phyloP scores from a whole-genome alignment of 2,113 vertebrate species.

The Bostrychus sinensis region DNA sequence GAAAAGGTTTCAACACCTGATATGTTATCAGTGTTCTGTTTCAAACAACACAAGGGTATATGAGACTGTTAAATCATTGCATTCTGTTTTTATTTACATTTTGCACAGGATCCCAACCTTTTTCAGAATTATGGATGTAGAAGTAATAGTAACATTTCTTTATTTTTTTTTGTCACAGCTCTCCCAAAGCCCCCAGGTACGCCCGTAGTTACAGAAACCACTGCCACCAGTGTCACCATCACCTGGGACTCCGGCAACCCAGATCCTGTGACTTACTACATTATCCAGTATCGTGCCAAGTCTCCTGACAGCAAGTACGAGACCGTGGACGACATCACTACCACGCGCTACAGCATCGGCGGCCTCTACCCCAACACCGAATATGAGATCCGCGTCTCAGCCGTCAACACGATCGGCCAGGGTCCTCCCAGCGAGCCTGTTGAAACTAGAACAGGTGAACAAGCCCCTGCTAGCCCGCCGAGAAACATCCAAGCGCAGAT shows the following conservation, averaged over 20 bases:
- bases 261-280: constrained; percentile 94
- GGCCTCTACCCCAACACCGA: constrained; percentile 98
- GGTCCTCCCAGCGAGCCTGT: constrained; percentile 94
- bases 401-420: constrained; percentile 96
- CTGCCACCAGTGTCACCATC: constrained; percentile 97
- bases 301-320: constrained; percentile 93
- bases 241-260: constrained; percentile 99
- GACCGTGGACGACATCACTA: constrained; percentile 95
- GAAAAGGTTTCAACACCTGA: too few species aligned
- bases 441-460: constrained; percentile 93
- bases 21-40: too few species aligned
- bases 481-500: constrained; percentile 93
- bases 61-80: too few species aligned
- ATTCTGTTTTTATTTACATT: too few species aligned
- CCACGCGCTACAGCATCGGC: constrained; percentile 97
- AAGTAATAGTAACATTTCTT: neutral
- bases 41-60: too few species aligned
- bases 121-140: too few species aligned
- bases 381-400: constrained; percentile 96
- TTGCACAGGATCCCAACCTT: too few species aligned
- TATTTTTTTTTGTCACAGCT: constrained; percentile 74
- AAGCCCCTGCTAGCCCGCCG: constrained; percentile 94
- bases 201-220: constrained; percentile 94
- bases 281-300: constrained; percentile 96
- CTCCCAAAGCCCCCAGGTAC: constrained; percentile 96